Percentiles rank a stretch among this genome's conserved stretches.
Conservation (phyloP, 2,113 vertebrate species). For the Eidolon helvum region DNA sequence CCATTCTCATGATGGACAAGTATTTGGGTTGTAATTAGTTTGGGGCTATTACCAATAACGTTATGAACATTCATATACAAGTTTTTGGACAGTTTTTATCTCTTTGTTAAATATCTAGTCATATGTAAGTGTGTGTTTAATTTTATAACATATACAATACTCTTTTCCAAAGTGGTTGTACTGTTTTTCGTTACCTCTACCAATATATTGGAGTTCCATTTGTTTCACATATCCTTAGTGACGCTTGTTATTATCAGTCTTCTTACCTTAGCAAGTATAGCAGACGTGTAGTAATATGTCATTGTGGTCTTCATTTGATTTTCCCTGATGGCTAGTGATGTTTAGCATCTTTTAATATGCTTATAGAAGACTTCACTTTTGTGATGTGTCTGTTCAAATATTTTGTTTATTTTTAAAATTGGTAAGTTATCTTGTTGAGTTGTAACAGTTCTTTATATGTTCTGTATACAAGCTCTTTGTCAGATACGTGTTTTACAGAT, state of each 20-base stretch:
- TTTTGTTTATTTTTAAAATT: neutral
- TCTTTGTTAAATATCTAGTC: slow-evolving; percentile 2
- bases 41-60: neutral
- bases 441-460: neutral
- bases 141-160: neutral
- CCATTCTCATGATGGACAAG: neutral
- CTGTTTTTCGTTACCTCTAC: neutral
- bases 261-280: neutral
- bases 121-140: neutral
- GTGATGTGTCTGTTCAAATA: neutral
- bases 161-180: neutral
- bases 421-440: neutral
- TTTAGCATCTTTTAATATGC: neutral
- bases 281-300: neutral
- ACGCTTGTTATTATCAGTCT: neutral
- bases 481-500: neutral
- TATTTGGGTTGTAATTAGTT: neutral
- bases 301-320: neutral
- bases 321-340: neutral
- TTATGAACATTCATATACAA: neutral
- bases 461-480: neutral
- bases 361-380: neutral
- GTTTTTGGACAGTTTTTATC: neutral
- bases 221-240: neutral
- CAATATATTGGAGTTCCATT: neutral